phyloP scores from a whole-genome alignment of 2,888 invertebrate species.

The Blastobasis lacticolella region DNA sequence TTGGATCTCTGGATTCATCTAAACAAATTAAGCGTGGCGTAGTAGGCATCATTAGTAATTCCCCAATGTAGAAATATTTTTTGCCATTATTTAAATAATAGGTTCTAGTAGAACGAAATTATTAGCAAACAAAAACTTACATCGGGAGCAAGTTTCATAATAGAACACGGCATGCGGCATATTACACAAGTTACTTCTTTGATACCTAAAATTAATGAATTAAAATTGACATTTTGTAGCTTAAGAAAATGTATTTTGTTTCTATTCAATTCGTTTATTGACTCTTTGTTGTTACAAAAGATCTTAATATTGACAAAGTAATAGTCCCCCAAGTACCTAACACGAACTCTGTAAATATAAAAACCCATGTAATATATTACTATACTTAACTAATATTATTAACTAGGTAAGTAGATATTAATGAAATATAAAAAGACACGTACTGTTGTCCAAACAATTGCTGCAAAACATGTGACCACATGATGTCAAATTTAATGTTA shows the following conservation, averaged over 20 bases:
- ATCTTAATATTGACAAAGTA: too few relatives aligned
- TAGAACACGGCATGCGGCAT: constrained; percentile 59
- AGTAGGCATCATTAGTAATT: too few relatives aligned
- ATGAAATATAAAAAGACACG: constrained; percentile 14
- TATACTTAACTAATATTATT: too few relatives aligned
- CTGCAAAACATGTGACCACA: constrained; percentile 72
- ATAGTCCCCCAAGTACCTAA: too few relatives aligned
- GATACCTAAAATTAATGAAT: constrained; percentile 34
- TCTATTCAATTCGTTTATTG: too few relatives aligned
- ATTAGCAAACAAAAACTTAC: constrained; percentile 28
- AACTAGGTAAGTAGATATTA: not conserved
- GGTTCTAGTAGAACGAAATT: not conserved
- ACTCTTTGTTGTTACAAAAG: too few relatives aligned
- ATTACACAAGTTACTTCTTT: constrained; percentile 60
- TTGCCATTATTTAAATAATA: not conserved
- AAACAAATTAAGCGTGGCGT: constrained; percentile 15
- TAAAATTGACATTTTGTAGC: not conserved
- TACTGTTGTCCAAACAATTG: constrained; percentile 59
- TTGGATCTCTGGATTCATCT: constrained; percentile 70
- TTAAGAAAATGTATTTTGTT: too few relatives aligned
- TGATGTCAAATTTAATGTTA: constrained; percentile 62
- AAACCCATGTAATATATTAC: too few relatives aligned
- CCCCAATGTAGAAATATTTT: too few relatives aligned
- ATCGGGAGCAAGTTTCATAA: constrained; percentile 64
- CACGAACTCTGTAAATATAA: too few relatives aligned